Conservation (phyloP, 2,797 vertebrate species). For the Acanthurus lineatus region DNA sequence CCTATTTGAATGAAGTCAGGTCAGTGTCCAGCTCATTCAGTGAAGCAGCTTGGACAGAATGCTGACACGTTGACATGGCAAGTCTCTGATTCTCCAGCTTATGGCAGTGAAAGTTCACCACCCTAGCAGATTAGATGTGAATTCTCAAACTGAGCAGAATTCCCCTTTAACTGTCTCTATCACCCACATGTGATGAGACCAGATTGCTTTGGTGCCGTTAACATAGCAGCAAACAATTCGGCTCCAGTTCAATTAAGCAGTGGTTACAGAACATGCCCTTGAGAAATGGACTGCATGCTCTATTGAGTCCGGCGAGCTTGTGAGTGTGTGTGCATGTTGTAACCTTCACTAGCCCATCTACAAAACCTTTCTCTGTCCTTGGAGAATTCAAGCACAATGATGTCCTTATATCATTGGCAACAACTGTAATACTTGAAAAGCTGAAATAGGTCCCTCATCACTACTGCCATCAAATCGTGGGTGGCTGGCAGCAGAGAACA, state of each 20-base stretch:
- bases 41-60: constrained; percentile 34
- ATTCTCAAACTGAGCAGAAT: constrained; percentile 39
- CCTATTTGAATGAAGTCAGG: no score
- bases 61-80: constrained; percentile 23
- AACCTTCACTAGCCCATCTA: constrained; percentile 79
- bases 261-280: constrained; percentile 80
- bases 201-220: constrained; percentile 58
- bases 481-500: constrained; percentile 71
- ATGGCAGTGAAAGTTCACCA: constrained; percentile 28
- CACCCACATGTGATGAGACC: constrained; percentile 54
- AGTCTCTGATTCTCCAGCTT: constrained; percentile 36
- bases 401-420: constrained; percentile 86
- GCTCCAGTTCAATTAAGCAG: constrained; percentile 77
- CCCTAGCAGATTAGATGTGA: constrained; percentile 6
- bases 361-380: constrained; percentile 80
- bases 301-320: constrained; percentile 60
- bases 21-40: constrained; percentile 14
- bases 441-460: constrained; percentile 81
- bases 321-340: constrained; percentile 49
- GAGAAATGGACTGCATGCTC: constrained; percentile 81
- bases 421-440: constrained; percentile 84
- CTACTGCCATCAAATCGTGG: constrained; percentile 81
- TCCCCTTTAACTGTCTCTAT: constrained; percentile 58
- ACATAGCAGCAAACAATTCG: constrained; percentile 73
- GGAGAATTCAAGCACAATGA: constrained; percentile 83